Base-by-base conservation (phyloP, 2,888 invertebrate species). In the Pegoplata infirma region DNA sequence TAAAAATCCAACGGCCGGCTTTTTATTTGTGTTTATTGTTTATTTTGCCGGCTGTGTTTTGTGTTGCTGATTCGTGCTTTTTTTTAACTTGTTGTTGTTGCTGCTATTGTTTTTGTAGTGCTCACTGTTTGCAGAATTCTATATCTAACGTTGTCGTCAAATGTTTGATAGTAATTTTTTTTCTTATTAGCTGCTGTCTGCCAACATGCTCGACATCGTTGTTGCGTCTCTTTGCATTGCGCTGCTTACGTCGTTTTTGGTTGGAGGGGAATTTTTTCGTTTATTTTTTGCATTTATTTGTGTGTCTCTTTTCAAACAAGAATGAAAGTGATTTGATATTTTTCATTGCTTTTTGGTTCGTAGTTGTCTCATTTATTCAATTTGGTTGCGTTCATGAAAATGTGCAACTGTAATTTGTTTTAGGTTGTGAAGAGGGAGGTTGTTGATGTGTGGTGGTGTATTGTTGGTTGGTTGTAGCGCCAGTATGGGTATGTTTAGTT, bases 381-480 rank as follows among this genome's bases (percentile, higher is more conserved):
- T n/a, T n/a, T n/a, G n/a, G n/a, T n/a, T 79, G 75, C 56, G 74
- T 79, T 79, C 74, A 75, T 71, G 74, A 75, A 79, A 74, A 66
- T 71, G 12, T 66, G 59, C 40, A 64, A 53, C 28, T 55, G 14
- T 55, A 19, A 5, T 66, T 53, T 53, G 44, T n/a, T 12, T 23
- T 51, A 28, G 21, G 17, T 32, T 47, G 10, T 16, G 19, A 36
- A 28, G 53, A 12, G 51, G 64, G 59, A 10, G 49, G 28, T 49
- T 14, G 63, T 47, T 59, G n/a, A 5, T 25, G 14, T 12, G 17
- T 32, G 10, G 17, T 16, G n/a, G n/a, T 23, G 21, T 8, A 10
- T 25, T 10, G 17, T 4, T 64, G 23, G n/a, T 49, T 19, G 25
- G 51, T 6, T 32, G 58, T 68, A 76, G 58, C 51, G 36, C 14